Percentiles rank a stretch among this genome's conserved stretches.
These are phyloP conservation scores for Globodera ellingtonae DNA, from an alignment of 1,140 invertebrate species.

Conservation along the genomic window DNA sequence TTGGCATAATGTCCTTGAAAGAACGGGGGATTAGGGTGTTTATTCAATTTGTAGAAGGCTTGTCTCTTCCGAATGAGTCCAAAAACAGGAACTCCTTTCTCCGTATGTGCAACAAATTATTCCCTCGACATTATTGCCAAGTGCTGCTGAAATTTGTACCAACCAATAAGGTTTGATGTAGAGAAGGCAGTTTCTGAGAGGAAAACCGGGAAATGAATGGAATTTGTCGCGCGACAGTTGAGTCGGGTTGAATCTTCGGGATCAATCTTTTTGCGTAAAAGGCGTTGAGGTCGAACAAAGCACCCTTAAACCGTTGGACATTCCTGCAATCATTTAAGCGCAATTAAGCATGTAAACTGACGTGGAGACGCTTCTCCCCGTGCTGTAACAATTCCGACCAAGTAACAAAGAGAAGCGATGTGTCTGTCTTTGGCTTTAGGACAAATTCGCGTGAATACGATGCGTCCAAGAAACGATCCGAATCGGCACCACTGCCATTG, in stretches of 20 bases:
- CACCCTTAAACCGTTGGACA: constrained; percentile 22
- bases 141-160: neutral
- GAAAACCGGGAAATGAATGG: constrained; percentile 39
- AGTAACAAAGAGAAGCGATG: constrained; percentile 32
- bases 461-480: neutral
- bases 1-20: constrained; percentile 31
- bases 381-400: constrained; percentile 16
- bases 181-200: neutral
- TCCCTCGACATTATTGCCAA: neutral
- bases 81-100: too few species aligned
- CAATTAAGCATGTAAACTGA: neutral
- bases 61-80: too few species aligned
- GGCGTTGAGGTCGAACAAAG: constrained; percentile 40
- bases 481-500: neutral
- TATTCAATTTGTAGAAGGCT: too few species aligned
- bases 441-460: neutral
- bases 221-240: constrained; percentile 34
- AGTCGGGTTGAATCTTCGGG: constrained; percentile 19
- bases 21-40: neutral
- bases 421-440: constrained; percentile 28
- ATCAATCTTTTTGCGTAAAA: constrained; percentile 39
- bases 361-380: neutral
- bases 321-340: too few species aligned
- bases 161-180: neutral
- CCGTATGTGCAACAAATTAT: neutral